Evolutionary conservation across 1,140 invertebrate species (phyloP).

Genomic region (Pseudomyrmex gracilis): DNA sequence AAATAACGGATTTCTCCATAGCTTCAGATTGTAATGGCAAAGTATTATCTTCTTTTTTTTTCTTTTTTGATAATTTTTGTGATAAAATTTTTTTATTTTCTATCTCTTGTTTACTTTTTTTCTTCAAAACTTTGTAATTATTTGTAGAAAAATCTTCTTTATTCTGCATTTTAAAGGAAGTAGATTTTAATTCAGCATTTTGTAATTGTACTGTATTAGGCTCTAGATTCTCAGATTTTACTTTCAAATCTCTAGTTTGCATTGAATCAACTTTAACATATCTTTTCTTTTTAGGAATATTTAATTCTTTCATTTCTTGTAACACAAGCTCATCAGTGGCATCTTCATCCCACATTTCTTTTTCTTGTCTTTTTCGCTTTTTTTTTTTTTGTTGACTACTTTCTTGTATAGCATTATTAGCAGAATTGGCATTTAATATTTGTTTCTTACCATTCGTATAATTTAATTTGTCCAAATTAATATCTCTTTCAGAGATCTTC

Average conservation of each 20-base stretch:
- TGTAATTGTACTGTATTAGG: too few species aligned
- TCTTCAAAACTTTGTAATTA: too few species aligned
- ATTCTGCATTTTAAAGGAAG: too few species aligned
- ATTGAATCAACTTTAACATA: background rate
- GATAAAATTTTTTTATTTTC: background rate
- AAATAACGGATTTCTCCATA: background rate
- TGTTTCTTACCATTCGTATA: background rate
- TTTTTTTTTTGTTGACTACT: background rate
- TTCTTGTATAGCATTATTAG: conserved; percentile 2
- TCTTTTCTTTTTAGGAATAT: conserved; percentile 17
- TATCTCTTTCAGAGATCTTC: background rate
- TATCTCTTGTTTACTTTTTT: too few species aligned
- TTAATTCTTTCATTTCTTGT: background rate
- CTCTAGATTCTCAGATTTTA: too few species aligned
- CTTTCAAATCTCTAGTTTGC: too few species aligned
- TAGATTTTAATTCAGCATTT: too few species aligned
- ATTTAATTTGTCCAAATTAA: background rate
- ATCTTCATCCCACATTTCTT: conserved; percentile 11
- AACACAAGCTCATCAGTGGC: background rate
- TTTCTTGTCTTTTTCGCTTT: conserved; percentile 24
- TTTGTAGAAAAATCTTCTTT: too few species aligned
- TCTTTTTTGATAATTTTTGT: conserved; percentile 26
- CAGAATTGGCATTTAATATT: background rate
- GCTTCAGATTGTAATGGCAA: background rate
- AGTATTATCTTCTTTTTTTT: background rate